Evolutionary conservation across 2,113 vertebrate species (phyloP).

Genomic region (Anas platyrhynchos): DNA sequence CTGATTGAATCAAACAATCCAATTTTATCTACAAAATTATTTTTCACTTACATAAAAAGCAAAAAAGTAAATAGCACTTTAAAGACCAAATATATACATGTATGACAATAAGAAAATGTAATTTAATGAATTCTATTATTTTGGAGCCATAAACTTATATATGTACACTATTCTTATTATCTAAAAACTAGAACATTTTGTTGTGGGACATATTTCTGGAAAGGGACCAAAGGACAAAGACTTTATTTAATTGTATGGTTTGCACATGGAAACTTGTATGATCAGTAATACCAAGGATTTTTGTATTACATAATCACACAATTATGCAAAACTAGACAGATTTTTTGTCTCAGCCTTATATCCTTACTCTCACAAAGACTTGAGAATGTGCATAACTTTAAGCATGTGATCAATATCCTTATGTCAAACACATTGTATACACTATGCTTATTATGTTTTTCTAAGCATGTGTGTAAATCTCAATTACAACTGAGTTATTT

Average conservation of each 20-base stretch:
- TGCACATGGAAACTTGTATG: background rate
- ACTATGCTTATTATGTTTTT: background rate
- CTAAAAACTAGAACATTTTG: background rate
- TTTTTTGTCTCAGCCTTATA: background rate
- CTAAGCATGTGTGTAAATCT: background rate
- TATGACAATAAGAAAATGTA: background rate
- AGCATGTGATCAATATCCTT: background rate
- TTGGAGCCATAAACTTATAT: background rate
- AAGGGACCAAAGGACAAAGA: background rate
- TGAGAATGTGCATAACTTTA: background rate
- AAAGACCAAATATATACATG: background rate
- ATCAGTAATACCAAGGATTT: background rate
- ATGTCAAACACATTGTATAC: background rate
- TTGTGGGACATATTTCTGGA: background rate
- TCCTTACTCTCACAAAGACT: background rate
- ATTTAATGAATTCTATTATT: background rate
- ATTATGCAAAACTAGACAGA: background rate
- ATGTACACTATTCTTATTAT: background rate
- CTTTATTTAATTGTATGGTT: background rate
- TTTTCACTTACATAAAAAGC: background rate
- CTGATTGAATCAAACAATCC: conserved; percentile 42
- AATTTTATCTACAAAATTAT: conserved; percentile 23
- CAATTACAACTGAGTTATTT: background rate
- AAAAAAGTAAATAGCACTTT: conserved; percentile 3
- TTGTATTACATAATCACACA: background rate